phyloP scores from a whole-genome alignment of 2,888 invertebrate species.

The Agelastica alni region DNA sequence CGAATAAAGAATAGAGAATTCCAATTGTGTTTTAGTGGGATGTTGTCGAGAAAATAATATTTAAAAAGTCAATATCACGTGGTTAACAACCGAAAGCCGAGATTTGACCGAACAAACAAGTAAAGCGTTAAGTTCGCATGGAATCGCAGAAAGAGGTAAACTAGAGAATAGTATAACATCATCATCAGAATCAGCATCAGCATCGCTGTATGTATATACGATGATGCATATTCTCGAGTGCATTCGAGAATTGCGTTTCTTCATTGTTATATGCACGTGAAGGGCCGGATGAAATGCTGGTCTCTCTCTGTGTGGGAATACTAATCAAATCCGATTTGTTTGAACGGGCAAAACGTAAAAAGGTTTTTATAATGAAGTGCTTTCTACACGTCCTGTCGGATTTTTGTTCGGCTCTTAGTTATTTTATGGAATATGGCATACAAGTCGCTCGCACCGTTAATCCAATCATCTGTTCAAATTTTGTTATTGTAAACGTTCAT shows the following conservation, averaged over 20 bases:
- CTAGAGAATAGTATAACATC: slow-evolving; percentile 6
- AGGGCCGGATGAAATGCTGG: slow-evolving; percentile 38
- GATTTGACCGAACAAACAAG: slow-evolving; percentile 18
- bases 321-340: slow-evolving; percentile 54
- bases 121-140: slow-evolving; percentile 16
- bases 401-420: slow-evolving; percentile 50
- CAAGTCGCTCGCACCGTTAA: slow-evolving; percentile 46
- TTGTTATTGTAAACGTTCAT: slow-evolving; percentile 50
- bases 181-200: neutral
- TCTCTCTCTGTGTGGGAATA: slow-evolving; percentile 41
- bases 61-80: no score
- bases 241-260: slow-evolving; percentile 49
- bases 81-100: slow-evolving; percentile 6
- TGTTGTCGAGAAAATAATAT: neutral
- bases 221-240: slow-evolving; percentile 45
- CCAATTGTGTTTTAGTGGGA: no score
- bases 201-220: slow-evolving; percentile 11
- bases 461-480: slow-evolving; percentile 49
- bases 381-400: slow-evolving; percentile 50
- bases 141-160: slow-evolving; percentile 5
- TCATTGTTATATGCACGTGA: slow-evolving; percentile 48
- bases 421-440: slow-evolving; percentile 48
- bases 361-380: slow-evolving; percentile 54
- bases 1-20: no score
- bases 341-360: slow-evolving; percentile 52